These are phyloP conservation scores for Melanotaenia maccullochi DNA, from an alignment of 2,797 vertebrate species.

Conservation along the genomic window DNA sequence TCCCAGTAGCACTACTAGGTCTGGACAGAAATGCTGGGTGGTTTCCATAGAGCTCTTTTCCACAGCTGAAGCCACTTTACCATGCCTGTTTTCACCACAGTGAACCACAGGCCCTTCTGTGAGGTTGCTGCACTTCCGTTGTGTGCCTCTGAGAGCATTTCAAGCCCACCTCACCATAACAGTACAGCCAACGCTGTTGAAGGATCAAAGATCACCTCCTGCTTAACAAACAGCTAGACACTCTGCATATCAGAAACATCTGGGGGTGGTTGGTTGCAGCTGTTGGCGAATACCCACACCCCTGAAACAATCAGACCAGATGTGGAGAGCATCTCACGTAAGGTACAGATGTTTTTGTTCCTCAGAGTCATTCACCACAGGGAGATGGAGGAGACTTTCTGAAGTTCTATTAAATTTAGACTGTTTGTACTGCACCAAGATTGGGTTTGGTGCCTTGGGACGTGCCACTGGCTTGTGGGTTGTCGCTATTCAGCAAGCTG, in stretches of 20 bases:
- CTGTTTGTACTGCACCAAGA: conserved; percentile 71
- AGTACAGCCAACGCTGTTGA: conserved; percentile 59
- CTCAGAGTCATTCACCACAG: conserved; percentile 57
- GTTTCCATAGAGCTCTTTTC: conserved; percentile 68
- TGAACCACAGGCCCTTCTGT: conserved; percentile 67
- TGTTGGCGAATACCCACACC: conserved; percentile 77
- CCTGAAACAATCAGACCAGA: conserved; percentile 78
- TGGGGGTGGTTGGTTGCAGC: conserved; percentile 79
- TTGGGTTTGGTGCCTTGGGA: conserved; percentile 64
- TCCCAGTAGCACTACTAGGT: conserved; percentile 56
- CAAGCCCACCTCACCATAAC: conserved; percentile 67
- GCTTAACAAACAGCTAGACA: conserved; percentile 80
- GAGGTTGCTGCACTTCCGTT: conserved; percentile 73
- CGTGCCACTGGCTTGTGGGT: conserved; percentile 64
- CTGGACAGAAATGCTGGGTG: conserved; percentile 63
- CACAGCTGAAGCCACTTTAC: conserved; percentile 78
- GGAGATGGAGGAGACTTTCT: conserved; percentile 66
- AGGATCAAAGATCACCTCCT: conserved; percentile 80
- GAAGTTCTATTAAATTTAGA: conserved; percentile 75
- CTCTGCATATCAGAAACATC: conserved; percentile 80
- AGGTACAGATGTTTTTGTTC: conserved; percentile 80
- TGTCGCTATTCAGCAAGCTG: conserved; percentile 61
- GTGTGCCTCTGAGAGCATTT: conserved; percentile 60
- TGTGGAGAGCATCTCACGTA: conserved; percentile 80
- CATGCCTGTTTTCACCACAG: conserved; percentile 70